Conservation (phyloP, 2,797 vertebrate genomes). For the Acomys russatus region DNA sequence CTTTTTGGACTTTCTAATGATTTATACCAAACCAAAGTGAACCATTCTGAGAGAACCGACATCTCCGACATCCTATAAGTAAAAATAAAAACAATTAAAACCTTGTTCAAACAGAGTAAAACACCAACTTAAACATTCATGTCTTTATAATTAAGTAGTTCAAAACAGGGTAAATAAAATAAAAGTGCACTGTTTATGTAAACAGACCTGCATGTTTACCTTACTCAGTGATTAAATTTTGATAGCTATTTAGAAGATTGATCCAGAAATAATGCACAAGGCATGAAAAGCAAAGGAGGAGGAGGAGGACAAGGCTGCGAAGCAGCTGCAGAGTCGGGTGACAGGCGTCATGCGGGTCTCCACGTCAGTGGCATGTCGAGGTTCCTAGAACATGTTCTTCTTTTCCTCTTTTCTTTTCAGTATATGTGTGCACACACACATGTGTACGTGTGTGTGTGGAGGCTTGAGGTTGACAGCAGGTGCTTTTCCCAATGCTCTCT, state of each 20-base stretch:
- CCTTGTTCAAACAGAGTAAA: slow-evolving; percentile 57
- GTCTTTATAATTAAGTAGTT: slow-evolving; percentile 26
- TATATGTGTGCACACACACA: background rate
- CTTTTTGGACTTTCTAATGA: slow-evolving; percentile 36
- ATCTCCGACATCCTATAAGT: slow-evolving; percentile 88
- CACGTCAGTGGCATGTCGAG: background rate
- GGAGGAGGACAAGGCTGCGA: slow-evolving; percentile 7
- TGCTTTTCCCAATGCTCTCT: background rate
- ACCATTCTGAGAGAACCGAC: slow-evolving; percentile 90
- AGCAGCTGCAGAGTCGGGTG: background rate
- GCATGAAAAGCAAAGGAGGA: slow-evolving; percentile 34
- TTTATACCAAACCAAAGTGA: slow-evolving; percentile 94
- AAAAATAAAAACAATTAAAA: slow-evolving; percentile 76
- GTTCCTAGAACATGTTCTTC: background rate
- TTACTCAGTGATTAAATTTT: slow-evolving; percentile 41
- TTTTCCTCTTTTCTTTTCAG: background rate
- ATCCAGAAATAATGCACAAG: slow-evolving; percentile 35
- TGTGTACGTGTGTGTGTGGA: background rate
- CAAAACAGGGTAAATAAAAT: slow-evolving; percentile 54
- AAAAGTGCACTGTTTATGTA: slow-evolving; percentile 41
- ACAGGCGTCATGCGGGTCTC: slow-evolving; percentile 32
- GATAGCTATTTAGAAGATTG: slow-evolving; percentile 49
- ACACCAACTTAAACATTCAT: slow-evolving; percentile 43
- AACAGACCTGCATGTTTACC: background rate
- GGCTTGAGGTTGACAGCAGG: background rate